phyloP scores from a whole-genome alignment of 1,140 invertebrate species.

The Drosophila pseudoananassae region DNA sequence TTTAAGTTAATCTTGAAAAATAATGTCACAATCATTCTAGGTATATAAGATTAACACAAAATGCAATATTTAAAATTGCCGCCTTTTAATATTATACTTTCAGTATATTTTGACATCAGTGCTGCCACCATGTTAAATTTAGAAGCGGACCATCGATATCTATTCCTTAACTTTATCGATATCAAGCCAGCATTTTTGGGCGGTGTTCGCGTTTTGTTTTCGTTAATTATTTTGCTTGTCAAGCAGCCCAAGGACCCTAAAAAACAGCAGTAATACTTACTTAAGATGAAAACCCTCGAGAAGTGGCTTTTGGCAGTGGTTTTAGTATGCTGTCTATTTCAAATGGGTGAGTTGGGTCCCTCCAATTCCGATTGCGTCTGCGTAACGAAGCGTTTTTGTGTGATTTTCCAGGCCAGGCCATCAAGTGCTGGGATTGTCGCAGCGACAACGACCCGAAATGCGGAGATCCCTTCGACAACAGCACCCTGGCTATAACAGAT shows the following conservation, averaged over 20 bases:
- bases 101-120: background rate
- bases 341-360: conserved; percentile 58
- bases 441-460: conserved; percentile 95
- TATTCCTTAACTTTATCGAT: conserved; percentile 22
- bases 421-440: conserved; percentile 96
- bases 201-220: conserved; percentile 59
- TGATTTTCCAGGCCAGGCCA: conserved; percentile 86
- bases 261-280: background rate
- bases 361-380: conserved; percentile 13
- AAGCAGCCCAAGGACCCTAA: background rate
- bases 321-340: conserved; percentile 54
- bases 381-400: conserved; percentile 18
- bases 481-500: conserved; percentile 93
- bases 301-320: conserved; percentile 37
- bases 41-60: too few relatives aligned
- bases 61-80: background rate
- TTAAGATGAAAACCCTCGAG: conserved; percentile 53
- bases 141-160: conserved; percentile 25
- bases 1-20: too few relatives aligned
- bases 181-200: conserved; percentile 53
- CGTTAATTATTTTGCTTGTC: conserved; percentile 30
- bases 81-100: background rate
- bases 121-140: background rate
- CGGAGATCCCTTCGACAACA: conserved; percentile 96
- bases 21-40: too few relatives aligned